Percentiles rank a stretch among this genome's conserved stretches.
phyloP scores from a whole-genome alignment of 2,113 vertebrate species.

The Indicator maculatus region DNA sequence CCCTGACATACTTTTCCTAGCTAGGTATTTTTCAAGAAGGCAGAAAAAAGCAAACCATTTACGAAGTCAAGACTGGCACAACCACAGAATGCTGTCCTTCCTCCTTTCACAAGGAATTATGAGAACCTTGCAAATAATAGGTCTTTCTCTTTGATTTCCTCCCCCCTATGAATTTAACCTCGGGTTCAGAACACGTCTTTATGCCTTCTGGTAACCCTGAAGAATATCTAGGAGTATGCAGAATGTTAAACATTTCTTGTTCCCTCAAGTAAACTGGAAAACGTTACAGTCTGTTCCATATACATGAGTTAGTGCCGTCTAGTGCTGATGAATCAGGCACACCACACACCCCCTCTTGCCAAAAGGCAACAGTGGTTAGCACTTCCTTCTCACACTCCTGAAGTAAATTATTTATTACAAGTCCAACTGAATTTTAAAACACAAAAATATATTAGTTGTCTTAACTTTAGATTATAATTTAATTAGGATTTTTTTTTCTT shows the following conservation, averaged over 20 bases:
- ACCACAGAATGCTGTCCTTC: not conserved
- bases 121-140: not conserved
- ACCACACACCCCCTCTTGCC: not conserved
- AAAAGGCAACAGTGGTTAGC: slow-evolving; percentile 1
- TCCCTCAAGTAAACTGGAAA: slow-evolving; percentile 32
- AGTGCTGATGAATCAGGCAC: slow-evolving; percentile 3
- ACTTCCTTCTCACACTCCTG: not conserved
- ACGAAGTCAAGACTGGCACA: not conserved
- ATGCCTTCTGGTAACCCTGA: slow-evolving; percentile 17
- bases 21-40: not conserved
- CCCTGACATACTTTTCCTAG: not conserved
- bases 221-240: slow-evolving; percentile 6
- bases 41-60: not conserved
- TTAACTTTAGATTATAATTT: slow-evolving; percentile 21
- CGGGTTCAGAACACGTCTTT: not conserved
- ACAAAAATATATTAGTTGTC: not conserved
- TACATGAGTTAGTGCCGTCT: not conserved
- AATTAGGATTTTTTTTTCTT: not conserved
- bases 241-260: slow-evolving; percentile 20
- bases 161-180: not conserved
- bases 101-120: not conserved
- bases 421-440: slow-evolving; percentile 60
- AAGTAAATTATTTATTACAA: slow-evolving; percentile 41
- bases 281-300: slow-evolving; percentile 1
- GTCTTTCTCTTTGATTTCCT: not conserved